Percentiles rank a stretch among this genome's conserved stretches.
phyloP scores from a whole-genome alignment of 2,113 vertebrate species.

The Brachyhypopomus gauderio region DNA sequence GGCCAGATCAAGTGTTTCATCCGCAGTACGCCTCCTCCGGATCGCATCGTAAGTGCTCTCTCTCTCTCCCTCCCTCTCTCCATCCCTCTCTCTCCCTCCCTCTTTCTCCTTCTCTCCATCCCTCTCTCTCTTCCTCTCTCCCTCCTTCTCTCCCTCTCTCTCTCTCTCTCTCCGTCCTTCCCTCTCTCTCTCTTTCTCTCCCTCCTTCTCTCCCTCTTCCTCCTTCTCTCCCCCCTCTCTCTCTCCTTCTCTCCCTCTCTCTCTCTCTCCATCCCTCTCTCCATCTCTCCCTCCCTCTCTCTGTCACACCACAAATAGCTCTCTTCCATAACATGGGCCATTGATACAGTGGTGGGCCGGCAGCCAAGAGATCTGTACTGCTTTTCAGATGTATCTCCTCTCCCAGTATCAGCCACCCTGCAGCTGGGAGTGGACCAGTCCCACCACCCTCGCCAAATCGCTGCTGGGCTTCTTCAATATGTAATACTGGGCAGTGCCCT shows the following conservation, averaged over 20 bases:
- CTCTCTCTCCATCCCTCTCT: background rate
- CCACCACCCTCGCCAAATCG: background rate
- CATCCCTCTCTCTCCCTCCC: background rate
- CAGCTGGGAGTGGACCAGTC: background rate
- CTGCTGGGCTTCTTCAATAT: background rate
- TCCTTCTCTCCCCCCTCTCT: background rate
- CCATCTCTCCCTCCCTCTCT: background rate
- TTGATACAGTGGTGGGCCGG: constrained; percentile 18
- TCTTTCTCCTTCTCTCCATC: background rate
- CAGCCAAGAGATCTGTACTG: background rate
- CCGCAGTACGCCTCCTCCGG: constrained; percentile 92
- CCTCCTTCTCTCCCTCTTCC: background rate
- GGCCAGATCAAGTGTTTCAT: constrained; percentile 99
- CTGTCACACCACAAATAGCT: background rate
- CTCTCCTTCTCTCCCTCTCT: background rate
- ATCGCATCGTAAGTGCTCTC: constrained; percentile 89
- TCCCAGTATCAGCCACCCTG: constrained; percentile 3
- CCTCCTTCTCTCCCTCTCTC: too few species aligned
- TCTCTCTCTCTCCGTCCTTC: too few species aligned
- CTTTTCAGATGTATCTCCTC: constrained; percentile 19
- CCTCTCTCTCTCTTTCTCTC: background rate
- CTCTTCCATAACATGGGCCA: background rate
- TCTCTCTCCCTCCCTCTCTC: background rate
- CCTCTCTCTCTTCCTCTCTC: too few species aligned
- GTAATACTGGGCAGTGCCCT: background rate